phyloP scores from a whole-genome alignment of 2,797 vertebrate species.

The Chelmon rostratus region DNA sequence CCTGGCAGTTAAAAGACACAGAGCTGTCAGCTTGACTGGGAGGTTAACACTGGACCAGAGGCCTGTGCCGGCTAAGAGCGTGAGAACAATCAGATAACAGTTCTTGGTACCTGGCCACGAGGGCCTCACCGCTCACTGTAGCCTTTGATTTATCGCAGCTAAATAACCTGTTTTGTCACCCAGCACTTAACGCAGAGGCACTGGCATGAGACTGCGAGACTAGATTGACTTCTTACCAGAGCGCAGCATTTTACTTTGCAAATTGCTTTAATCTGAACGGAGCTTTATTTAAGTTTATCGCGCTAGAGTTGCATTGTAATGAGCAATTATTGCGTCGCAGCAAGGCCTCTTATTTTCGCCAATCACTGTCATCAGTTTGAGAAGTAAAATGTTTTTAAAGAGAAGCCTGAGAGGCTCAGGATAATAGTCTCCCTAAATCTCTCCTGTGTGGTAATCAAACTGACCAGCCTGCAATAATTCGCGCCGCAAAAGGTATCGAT shows the following conservation, averaged over 20 bases:
- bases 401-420: slow-evolving; percentile 22
- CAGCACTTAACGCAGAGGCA: not conserved
- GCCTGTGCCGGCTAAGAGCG: slow-evolving; percentile 41
- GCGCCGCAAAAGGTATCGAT: slow-evolving; percentile 59
- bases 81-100: slow-evolving; percentile 68
- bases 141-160: slow-evolving; percentile 46
- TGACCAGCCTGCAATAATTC: slow-evolving; percentile 53
- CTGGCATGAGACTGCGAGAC: slow-evolving; percentile 11
- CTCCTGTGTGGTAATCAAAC: slow-evolving; percentile 50
- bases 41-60: slow-evolving; percentile 61
- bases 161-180: slow-evolving; percentile 47
- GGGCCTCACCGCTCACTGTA: slow-evolving; percentile 23
- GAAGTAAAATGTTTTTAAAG: slow-evolving; percentile 38
- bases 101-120: slow-evolving; percentile 23
- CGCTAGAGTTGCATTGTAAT: slow-evolving; percentile 35
- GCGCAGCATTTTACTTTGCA: slow-evolving; percentile 43
- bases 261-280: slow-evolving; percentile 34
- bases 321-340: slow-evolving; percentile 41
- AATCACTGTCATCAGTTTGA: slow-evolving; percentile 51
- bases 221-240: slow-evolving; percentile 35
- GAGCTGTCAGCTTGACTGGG: slow-evolving; percentile 60
- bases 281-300: slow-evolving; percentile 44
- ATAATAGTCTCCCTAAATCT: slow-evolving; percentile 54
- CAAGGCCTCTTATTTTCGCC: slow-evolving; percentile 49
- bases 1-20: slow-evolving; percentile 68